Evolutionary conservation across 2,888 invertebrate species (phyloP).

Genomic region (Heliconius ismenius): DNA sequence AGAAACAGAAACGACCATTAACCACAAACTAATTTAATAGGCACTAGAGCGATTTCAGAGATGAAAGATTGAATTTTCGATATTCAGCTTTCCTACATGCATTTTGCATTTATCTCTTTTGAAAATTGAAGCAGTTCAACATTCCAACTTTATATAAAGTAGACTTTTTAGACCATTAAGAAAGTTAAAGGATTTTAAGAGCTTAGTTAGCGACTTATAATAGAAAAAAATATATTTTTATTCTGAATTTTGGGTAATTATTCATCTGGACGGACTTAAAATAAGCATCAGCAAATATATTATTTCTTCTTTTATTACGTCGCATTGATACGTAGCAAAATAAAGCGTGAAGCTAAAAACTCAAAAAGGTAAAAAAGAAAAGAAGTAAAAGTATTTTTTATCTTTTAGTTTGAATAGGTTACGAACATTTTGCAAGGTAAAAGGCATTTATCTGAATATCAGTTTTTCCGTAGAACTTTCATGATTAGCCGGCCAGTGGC

Average conservation of each 20-base stretch:
- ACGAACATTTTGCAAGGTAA: conserved; percentile 2
- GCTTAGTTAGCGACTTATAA: neutral
- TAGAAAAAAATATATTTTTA: no score
- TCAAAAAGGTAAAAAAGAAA: neutral
- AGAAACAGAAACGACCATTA: neutral
- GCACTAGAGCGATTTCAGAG: conserved; percentile 1
- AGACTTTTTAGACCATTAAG: conserved; percentile 7
- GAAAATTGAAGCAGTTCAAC: conserved; percentile 13
- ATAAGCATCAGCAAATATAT: neutral
- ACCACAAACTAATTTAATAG: conserved; percentile 10
- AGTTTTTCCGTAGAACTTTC: conserved; percentile 10
- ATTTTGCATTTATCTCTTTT: conserved; percentile 22
- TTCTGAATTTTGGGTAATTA: no score
- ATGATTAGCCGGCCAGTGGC: conserved; percentile 21
- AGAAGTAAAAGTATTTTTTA: neutral
- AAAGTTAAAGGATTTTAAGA: conserved; percentile 17
- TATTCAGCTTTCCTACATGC: conserved; percentile 13
- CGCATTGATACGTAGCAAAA: neutral
- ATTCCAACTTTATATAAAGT: conserved; percentile 15
- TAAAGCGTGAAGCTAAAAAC: neutral
- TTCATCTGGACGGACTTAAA: no score
- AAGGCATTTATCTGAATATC: conserved; percentile 5
- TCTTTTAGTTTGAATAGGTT: neutral
- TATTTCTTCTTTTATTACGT: no score
- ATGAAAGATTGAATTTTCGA: conserved; percentile 13